A percentile compares a stretch with the other conserved stretches of the same genome.
phyloP scores from a whole-genome alignment of 1,140 invertebrate species.

The Cylas formicarius region DNA sequence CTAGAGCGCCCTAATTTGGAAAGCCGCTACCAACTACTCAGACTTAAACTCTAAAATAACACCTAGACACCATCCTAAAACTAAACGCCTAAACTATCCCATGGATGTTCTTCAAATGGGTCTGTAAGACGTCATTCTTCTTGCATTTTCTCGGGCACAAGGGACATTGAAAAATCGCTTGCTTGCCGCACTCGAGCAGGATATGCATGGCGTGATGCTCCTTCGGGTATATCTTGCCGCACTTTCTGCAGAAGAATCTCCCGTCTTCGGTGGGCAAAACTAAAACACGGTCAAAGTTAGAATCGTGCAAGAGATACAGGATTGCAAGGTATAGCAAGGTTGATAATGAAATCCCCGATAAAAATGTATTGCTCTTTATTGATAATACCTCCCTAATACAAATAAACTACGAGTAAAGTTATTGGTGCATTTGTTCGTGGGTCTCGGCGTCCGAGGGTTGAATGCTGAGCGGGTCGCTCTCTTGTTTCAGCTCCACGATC shows the following conservation, averaged over 20 bases:
- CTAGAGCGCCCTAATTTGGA: too few species aligned
- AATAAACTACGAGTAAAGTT: too few species aligned
- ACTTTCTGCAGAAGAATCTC: slow-evolving; percentile 36
- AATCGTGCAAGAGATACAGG: neutral
- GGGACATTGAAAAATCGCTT: slow-evolving; percentile 42
- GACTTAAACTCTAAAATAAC: neutral
- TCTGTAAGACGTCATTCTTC: slow-evolving; percentile 33
- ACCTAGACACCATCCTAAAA: neutral
- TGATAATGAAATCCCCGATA: too few species aligned
- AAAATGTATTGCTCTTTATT: too few species aligned
- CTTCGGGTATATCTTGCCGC: slow-evolving; percentile 51
- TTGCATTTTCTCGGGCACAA: slow-evolving; percentile 37
- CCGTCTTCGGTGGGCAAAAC: slow-evolving; percentile 18
- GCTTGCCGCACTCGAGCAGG: slow-evolving; percentile 60
- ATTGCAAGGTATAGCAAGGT: neutral
- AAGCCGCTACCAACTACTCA: too few species aligned
- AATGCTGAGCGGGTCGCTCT: too few species aligned
- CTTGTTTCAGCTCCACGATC: too few species aligned
- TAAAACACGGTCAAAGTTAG: slow-evolving; percentile 5
- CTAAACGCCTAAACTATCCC: slow-evolving; percentile 20
- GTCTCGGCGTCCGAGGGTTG: too few species aligned
- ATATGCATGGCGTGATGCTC: slow-evolving; percentile 52
- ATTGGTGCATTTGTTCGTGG: neutral
- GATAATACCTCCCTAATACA: too few species aligned
- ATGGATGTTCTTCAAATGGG: slow-evolving; percentile 35